phyloP scores from a whole-genome alignment of 2,797 vertebrate species.

The Merluccius polli region DNA sequence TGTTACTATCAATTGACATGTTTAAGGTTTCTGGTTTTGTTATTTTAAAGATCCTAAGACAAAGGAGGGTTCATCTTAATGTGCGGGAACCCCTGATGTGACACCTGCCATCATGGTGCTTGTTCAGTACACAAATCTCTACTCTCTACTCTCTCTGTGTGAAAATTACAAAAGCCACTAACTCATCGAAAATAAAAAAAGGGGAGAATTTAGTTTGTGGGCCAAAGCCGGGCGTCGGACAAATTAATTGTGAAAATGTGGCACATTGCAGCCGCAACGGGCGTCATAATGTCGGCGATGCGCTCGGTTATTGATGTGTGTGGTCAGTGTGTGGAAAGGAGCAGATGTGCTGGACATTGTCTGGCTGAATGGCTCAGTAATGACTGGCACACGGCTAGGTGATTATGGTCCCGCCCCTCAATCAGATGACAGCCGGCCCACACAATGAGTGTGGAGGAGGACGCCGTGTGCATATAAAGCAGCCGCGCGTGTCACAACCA shows the following conservation, averaged over 20 bases:
- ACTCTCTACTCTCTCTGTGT: too few relatives aligned
- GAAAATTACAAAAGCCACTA: background rate
- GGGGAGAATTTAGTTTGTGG: background rate
- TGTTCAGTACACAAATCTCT: too few relatives aligned
- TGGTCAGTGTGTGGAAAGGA: conserved; percentile 2
- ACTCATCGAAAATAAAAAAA: background rate
- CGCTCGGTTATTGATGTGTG: background rate
- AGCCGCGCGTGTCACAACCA: conserved; percentile 55
- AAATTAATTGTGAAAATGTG: too few relatives aligned
- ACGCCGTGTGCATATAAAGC: conserved; percentile 61
- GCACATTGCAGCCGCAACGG: too few relatives aligned
- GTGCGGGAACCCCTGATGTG: too few relatives aligned
- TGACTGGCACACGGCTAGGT: conserved; percentile 55
- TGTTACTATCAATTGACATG: too few relatives aligned
- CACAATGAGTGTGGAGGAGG: conserved; percentile 53
- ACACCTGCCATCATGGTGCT: too few relatives aligned
- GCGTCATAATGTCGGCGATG: too few relatives aligned
- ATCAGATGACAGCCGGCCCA: conserved; percentile 43
- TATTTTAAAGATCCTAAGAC: background rate
- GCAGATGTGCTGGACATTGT: conserved; percentile 63
- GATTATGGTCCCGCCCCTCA: conserved; percentile 61
- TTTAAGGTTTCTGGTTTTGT: background rate
- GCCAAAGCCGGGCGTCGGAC: too few relatives aligned
- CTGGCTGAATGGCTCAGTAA: conserved; percentile 44
- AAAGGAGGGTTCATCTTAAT: background rate